A percentile compares a stretch with the other conserved stretches of the same genome.
Conservation (phyloP, 2,113 vertebrate genomes). For the Martes martes region DNA sequence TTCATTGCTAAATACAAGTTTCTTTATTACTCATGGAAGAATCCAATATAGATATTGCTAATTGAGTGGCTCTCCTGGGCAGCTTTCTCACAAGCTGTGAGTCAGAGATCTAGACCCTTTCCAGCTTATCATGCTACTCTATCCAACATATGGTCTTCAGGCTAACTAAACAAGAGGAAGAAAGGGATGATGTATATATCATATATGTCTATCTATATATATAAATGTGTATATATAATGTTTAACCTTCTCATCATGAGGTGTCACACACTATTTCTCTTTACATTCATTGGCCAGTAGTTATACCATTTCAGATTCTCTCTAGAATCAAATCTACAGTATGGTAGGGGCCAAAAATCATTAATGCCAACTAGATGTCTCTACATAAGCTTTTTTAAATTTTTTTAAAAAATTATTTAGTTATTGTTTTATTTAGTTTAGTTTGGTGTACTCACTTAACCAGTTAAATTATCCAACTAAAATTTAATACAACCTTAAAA, state of each 20-base stretch:
- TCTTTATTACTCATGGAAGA: background rate
- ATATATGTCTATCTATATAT: background rate
- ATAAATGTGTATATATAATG: background rate
- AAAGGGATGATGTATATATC: background rate
- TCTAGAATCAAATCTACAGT: background rate
- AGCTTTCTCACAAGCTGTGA: background rate
- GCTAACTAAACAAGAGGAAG: background rate
- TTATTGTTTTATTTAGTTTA: background rate
- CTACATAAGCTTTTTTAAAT: background rate
- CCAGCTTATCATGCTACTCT: background rate
- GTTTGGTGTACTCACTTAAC: background rate
- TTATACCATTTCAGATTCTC: background rate
- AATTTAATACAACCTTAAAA: fast-evolving
- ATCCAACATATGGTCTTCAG: background rate
- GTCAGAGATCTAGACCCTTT: background rate
- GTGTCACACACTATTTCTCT: background rate
- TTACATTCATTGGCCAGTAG: background rate
- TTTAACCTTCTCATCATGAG: background rate
- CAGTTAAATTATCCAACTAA: background rate
- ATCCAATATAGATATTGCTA: background rate
- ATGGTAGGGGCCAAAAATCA: background rate
- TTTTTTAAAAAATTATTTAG: background rate
- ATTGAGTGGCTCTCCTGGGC: background rate
- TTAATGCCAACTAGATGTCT: background rate
- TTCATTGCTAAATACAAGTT: background rate